Conservation (phyloP, 2,797 vertebrate genomes). For the Triplophysa yarkandensis region DNA sequence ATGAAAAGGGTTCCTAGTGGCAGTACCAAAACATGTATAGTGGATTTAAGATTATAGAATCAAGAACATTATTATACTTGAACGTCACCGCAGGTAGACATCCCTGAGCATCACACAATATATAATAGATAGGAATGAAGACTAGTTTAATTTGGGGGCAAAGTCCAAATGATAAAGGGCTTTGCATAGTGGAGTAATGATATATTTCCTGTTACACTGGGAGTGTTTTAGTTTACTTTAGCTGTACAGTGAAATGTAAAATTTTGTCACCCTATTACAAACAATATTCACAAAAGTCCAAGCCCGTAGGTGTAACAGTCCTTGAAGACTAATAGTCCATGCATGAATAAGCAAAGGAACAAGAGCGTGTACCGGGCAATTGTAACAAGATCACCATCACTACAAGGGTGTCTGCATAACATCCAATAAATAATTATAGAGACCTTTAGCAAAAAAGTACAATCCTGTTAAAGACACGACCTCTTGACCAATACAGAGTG, state of each 20-base stretch:
- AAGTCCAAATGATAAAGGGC: background rate
- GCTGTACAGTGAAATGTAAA: background rate
- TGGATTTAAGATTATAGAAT: background rate
- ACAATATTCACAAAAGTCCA: constrained; percentile 13
- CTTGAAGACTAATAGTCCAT: background rate
- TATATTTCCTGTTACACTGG: constrained; percentile 33
- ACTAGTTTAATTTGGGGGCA: constrained; percentile 4
- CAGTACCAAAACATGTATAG: too few species aligned
- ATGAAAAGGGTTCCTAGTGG: too few species aligned
- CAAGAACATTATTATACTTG: background rate
- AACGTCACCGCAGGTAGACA: background rate
- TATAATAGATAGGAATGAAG: background rate
- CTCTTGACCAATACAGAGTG: background rate
- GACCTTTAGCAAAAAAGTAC: background rate
- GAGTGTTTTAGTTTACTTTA: constrained; percentile 19
- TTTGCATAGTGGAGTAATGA: constrained; percentile 14
- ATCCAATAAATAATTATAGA: background rate
- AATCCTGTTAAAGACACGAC: background rate
- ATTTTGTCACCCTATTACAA: background rate
- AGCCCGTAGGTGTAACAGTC: background rate
- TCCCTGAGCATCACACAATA: background rate
- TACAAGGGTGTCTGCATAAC: background rate
- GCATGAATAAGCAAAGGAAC: constrained; percentile 11
- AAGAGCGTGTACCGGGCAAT: background rate
- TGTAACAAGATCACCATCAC: background rate